Evolutionary conservation across 2,888 invertebrate species (phyloP).

Genomic region (Cephus nigrinus): DNA sequence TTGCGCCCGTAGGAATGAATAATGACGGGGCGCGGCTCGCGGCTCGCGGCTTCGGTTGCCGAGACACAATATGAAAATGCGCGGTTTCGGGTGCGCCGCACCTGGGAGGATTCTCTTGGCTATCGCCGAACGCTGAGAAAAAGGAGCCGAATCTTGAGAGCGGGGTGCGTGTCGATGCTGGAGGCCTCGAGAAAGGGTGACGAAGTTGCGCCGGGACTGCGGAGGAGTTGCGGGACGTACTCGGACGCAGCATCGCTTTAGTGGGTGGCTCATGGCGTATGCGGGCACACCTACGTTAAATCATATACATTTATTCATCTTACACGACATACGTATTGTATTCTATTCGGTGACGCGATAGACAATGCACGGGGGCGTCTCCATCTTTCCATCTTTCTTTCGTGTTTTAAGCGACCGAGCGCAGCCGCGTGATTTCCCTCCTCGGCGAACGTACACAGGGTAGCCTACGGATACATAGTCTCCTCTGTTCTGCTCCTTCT

Average conservation of each 20-base stretch:
- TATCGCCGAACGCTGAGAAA: not conserved
- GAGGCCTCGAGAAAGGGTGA: not conserved
- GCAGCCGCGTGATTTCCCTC: not conserved
- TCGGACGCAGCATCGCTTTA: not conserved
- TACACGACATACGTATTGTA: slow-evolving; percentile 62
- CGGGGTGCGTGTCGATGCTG: no score
- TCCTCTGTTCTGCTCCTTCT: no score
- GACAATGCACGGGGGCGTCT: slow-evolving; percentile 64
- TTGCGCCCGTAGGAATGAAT: slow-evolving; percentile 4
- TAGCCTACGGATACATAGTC: no score
- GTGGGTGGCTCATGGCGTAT: slow-evolving; percentile 32
- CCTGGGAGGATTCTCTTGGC: not conserved
- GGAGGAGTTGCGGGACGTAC: no score
- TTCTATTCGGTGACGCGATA: slow-evolving; percentile 48
- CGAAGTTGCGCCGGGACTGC: not conserved
- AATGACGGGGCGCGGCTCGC: slow-evolving; percentile 11
- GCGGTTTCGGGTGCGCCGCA: no score
- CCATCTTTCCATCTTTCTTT: slow-evolving; percentile 46
- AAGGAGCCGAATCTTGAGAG: no score
- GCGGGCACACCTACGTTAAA: slow-evolving; percentile 59
- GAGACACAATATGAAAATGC: not conserved
- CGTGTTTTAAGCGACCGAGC: slow-evolving; percentile 19
- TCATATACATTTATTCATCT: slow-evolving; percentile 65
- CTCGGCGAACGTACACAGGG: no score
- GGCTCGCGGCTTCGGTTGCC: not conserved